phyloP scores from a whole-genome alignment of 2,888 invertebrate genomes.

The Enoplolaimus lenunculus region DNA sequence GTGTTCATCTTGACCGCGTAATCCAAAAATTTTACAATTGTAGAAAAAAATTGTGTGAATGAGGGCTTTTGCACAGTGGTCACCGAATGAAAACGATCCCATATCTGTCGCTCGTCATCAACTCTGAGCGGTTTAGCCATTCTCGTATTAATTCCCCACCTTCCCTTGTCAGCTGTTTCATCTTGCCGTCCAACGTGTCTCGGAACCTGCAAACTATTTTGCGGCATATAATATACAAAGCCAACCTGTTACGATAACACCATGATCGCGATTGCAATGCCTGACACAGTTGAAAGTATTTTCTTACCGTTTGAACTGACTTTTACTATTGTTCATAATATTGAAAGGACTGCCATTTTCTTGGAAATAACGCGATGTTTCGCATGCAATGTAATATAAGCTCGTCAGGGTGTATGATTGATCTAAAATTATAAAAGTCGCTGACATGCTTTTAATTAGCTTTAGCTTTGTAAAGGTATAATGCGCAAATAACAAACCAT shows the following conservation, averaged over 20 bases:
- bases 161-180: constrained; percentile 3
- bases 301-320: constrained; percentile 2
- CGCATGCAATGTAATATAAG: constrained; percentile 8
- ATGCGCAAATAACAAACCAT: no score
- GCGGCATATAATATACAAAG: no score
- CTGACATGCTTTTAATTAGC: no score
- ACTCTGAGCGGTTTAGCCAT: background rate
- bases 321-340: background rate
- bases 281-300: no score
- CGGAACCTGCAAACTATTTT: constrained; percentile 14
- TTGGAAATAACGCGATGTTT: background rate
- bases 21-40: constrained; percentile 17
- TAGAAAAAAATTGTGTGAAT: constrained; percentile 13
- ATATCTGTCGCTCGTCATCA: background rate
- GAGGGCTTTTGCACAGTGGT: background rate
- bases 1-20: constrained; percentile 16
- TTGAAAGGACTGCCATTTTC: background rate
- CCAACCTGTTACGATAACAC: no score
- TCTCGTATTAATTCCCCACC: background rate
- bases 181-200: constrained; percentile 14
- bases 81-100: constrained; percentile 9
- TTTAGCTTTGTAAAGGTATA: no score
- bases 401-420: background rate
- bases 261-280: no score
- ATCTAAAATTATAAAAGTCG: constrained; percentile 1